Evolutionary conservation across 2,888 invertebrate genomes (phyloP), one percentile per base, ranked within the genome.

Genomic region (Ligdia adustata): DNA sequence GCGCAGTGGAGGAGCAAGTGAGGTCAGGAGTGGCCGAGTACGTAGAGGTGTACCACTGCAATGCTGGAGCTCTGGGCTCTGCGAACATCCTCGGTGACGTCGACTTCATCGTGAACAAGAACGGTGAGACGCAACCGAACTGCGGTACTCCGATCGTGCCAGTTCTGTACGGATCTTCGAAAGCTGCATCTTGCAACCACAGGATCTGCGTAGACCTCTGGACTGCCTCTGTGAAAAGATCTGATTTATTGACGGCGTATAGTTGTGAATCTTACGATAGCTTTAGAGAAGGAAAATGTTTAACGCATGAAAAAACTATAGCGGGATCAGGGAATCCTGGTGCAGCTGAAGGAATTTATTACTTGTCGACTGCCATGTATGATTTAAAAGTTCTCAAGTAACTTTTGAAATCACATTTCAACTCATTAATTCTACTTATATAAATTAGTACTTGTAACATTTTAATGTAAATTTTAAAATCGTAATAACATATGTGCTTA

Each of bases 1-100:
- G 81, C 43, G 60, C 75, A 0, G 72, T 79, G 1, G 66, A 85
- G 28, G 82, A 90, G 9, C 86, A 92, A 55, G 69, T 93, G 0
- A 82, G 91, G 34, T 79, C 87, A 9, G 86, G 88, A 3, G 91
- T 93, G 14, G 93, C 93, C 0, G 78, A 86, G 0, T 91, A 92
- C 58, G 93, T 93, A 0, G 92, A 93, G 63, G 87, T 91, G 0
- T 88, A 93, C 51, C 93, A 93, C 64, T 93, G 93, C 16, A 92
- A 92, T 53, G 90, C 90, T 44, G 92, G 92, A 6, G 82, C 79
- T 0, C 64, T 91, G 1, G 92, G 91, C 1, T 83, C 90, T 0
- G 80, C 82, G 0, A 82, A 81, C 41, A 85, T 91, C 0, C 64
- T 92, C 15, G 93, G 90, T 0, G 91, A 92, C 35, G 75, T 90